phyloP scores from a whole-genome alignment of 2,797 vertebrate species.

The Malurus splendens region DNA sequence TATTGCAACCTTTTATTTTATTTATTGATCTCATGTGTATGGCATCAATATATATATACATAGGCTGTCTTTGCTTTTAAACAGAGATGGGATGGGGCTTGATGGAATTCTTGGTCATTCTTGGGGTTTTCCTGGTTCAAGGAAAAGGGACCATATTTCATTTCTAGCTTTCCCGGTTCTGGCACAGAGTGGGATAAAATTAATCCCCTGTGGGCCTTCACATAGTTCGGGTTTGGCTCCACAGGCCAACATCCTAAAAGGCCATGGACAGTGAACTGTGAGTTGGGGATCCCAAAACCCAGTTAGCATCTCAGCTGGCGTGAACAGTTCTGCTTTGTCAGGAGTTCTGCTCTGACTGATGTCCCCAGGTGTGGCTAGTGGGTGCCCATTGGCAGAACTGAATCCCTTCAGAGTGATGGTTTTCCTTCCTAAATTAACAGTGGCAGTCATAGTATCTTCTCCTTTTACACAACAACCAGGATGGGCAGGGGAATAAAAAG shows the following conservation, averaged over 20 bases:
- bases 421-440: not conserved
- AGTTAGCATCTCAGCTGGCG: rapidly evolving
- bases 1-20: no score
- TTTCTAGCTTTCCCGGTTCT: not conserved
- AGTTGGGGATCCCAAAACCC: not conserved
- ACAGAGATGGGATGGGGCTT: not conserved
- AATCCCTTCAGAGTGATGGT: not conserved
- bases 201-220: not conserved
- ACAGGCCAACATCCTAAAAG: not conserved
- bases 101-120: not conserved
- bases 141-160: not conserved
- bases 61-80: not conserved
- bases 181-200: not conserved
- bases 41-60: not conserved
- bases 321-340: not conserved
- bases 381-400: not conserved
- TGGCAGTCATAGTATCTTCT: not conserved
- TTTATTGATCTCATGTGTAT: not conserved
- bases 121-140: not conserved
- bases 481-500: not conserved
- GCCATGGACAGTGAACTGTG: no score
- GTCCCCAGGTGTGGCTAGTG: not conserved
- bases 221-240: not conserved
- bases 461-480: not conserved
- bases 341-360: not conserved